phyloP scores from a whole-genome alignment of 1,140 invertebrate species.

The Lysiphlebus fabarum region DNA sequence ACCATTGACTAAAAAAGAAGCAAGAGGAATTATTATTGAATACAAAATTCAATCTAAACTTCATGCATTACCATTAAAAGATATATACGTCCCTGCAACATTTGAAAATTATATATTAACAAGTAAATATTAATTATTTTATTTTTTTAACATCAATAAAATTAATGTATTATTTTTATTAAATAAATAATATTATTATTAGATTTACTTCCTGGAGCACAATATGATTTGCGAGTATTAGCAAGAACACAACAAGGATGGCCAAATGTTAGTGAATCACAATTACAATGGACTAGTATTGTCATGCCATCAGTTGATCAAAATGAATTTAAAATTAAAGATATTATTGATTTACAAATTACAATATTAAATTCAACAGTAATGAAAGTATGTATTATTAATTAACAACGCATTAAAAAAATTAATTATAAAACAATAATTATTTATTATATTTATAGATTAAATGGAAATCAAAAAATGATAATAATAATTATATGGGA shows the following conservation, averaged over 20 bases:
- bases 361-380: constrained; percentile 49
- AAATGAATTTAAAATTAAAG: constrained; percentile 36
- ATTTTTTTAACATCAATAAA: background rate
- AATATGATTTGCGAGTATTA: constrained; percentile 61
- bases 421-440: background rate
- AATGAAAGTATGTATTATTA: constrained; percentile 45
- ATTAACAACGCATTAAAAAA: background rate
- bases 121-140: constrained; percentile 46
- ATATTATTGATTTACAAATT: constrained; percentile 49
- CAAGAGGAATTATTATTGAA: constrained; percentile 59
- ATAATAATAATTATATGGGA: constrained; percentile 34
- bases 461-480: constrained; percentile 48
- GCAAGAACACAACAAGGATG: constrained; percentile 56
- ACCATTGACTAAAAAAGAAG: constrained; percentile 55
- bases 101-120: constrained; percentile 54
- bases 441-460: constrained; percentile 36
- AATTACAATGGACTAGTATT: constrained; percentile 56
- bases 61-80: constrained; percentile 50
- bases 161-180: constrained; percentile 3
- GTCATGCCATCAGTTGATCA: constrained; percentile 49
- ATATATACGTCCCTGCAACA: constrained; percentile 49
- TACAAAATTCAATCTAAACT: constrained; percentile 66
- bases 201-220: constrained; percentile 58
- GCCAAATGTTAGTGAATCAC: constrained; percentile 52
- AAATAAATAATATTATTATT: constrained; percentile 12